Base-by-base conservation (phyloP, 2,113 vertebrate genomes). In the Seriola aureovittata region DNA sequence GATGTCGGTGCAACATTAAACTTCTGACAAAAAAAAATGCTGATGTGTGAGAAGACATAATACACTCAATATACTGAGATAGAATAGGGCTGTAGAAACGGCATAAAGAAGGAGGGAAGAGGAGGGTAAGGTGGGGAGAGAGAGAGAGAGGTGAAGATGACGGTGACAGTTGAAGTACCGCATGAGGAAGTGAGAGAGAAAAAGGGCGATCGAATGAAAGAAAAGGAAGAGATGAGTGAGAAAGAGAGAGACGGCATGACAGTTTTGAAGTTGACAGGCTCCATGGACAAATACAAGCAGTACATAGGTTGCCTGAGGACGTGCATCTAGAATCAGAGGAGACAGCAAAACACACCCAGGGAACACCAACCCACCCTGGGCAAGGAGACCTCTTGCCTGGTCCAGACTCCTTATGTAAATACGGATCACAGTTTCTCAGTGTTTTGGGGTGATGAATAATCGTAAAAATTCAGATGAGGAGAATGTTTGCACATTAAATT, bases 371-470 rank as follows among this genome's bases (percentile, higher is more conserved):
- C 80, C 71, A 84, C 93, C 86, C 29, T 25, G 84, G 92, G 91
- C 92, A 93, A 94, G 89, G 92, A 90, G 89, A 90, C 68, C 65
- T 74, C 84, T 84, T 69, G 73, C 85, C 62, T 75, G 67, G 72
- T 87, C 75, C 79, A 90, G 38, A 75, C 82, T 83, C 67, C 62
- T 87, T 84, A 92, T 92, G 86, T 81, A 89, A 92, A 93, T 92
- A 59, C 75, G 82, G 36, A 84, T 85, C 88, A 91, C 77, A 71
- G 72, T 63, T 72, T 85, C 71, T 75, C 52, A 34, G 58, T 23
- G 32, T 90, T 82, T 80, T 54, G 25, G 63, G 25, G 40, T 64
- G 32, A 78, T 82, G 64, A 87, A 88, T 80, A 79, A 84, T 55
- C 40, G 32, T 8, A 42, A 48, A 85, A 67, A 78, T 75, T 60